A percentile compares a stretch with the other conserved stretches of the same genome.
phyloP scores from a whole-genome alignment of 2,113 vertebrate species.

The Tyrannus savana region DNA sequence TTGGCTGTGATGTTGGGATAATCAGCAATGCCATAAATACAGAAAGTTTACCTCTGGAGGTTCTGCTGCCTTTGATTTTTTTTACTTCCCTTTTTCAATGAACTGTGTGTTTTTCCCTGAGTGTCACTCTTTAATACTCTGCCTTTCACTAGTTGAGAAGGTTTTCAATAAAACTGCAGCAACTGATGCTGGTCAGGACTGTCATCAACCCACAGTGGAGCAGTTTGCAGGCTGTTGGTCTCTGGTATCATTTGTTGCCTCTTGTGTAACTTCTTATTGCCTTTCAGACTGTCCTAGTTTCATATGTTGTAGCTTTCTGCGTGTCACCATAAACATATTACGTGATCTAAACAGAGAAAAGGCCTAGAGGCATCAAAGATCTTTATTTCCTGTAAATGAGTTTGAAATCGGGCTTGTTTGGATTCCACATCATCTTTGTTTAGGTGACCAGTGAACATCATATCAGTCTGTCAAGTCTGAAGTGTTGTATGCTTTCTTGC shows the following conservation, averaged over 20 bases:
- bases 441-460: neutral
- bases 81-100: neutral
- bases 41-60: neutral
- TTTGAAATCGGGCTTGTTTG: neutral
- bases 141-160: neutral
- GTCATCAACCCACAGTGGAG: fast-evolving
- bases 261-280: neutral
- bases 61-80: neutral
- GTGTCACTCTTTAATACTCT: neutral
- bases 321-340: neutral
- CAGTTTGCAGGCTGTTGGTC: neutral
- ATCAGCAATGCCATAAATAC: neutral
- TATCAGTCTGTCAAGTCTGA: neutral
- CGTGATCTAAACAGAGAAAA: neutral
- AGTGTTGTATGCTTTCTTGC: neutral
- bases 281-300: neutral
- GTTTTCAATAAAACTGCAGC: neutral
- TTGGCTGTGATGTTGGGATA: neutral
- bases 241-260: neutral
- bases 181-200: neutral
- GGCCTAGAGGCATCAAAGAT: neutral
- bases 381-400: neutral
- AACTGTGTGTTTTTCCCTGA: neutral
- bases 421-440: fast-evolving
- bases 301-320: neutral